Evolutionary conservation across 2,113 vertebrate species (phyloP).

Genomic region (Gulo gulo): DNA sequence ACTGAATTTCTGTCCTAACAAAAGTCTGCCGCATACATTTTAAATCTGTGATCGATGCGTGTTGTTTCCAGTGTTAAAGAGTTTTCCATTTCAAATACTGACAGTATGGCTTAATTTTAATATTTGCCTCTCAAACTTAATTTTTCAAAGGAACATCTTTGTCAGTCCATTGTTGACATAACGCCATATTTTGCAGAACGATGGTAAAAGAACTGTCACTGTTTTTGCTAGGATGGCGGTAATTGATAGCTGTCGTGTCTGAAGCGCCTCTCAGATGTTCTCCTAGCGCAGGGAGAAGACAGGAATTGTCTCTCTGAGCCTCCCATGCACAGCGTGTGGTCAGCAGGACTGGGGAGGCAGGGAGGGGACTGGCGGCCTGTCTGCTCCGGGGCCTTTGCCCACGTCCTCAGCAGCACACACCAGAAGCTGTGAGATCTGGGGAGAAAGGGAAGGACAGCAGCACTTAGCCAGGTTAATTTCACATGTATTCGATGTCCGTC

Average conservation of each 20-base stretch:
- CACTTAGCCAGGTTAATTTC: not conserved
- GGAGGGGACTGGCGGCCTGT: not conserved
- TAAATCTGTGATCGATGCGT: not conserved
- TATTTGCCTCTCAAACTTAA: not conserved
- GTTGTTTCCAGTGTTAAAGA: not conserved
- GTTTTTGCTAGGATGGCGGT: not conserved
- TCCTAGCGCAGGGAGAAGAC: not conserved
- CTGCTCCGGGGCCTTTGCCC: not conserved
- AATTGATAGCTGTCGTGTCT: not conserved
- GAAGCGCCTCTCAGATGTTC: fast-evolving
- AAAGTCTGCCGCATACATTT: not conserved
- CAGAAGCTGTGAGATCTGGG: not conserved
- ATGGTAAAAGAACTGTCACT: not conserved
- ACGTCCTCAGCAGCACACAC: not conserved
- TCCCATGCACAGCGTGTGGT: no score
- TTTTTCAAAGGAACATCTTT: not conserved
- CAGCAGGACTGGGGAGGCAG: no score
- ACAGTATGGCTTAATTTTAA: not conserved
- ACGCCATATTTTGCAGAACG: fast-evolving
- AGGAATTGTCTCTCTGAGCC: no score
- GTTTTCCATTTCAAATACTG: not conserved
- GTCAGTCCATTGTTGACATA: not conserved
- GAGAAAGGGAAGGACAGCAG: not conserved
- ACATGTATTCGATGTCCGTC: not conserved
- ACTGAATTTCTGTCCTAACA: not conserved